phyloP scores from a whole-genome alignment of 2,888 invertebrate species.

The Crossocerus cetratus region DNA sequence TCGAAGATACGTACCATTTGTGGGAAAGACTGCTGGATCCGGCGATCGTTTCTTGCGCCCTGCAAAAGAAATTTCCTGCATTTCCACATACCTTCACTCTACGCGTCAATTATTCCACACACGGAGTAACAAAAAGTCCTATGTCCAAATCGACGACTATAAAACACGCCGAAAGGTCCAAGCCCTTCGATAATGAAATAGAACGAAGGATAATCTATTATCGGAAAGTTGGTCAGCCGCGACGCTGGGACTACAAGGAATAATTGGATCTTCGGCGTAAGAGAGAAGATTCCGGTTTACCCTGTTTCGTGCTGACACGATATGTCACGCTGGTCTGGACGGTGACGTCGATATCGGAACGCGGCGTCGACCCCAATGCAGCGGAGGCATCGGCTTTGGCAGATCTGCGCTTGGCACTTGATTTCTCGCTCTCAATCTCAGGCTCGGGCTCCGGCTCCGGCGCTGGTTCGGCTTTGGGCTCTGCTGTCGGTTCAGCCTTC shows the following conservation, averaged over 20 bases:
- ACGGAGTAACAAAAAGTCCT: no score
- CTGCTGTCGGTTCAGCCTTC: conserved; percentile 75
- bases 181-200: background rate
- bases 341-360: conserved; percentile 79
- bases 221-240: no score
- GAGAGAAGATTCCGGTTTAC: conserved; percentile 62
- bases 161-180: no score
- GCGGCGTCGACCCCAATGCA: conserved; percentile 57
- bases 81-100: background rate
- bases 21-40: conserved; percentile 25
- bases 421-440: conserved; percentile 71
- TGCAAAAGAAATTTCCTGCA: conserved; percentile 49
- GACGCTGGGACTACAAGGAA: conserved; percentile 18
- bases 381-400: conserved; percentile 63
- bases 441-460: conserved; percentile 71
- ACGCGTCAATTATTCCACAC: background rate
- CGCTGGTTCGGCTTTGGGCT: conserved; percentile 73
- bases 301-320: conserved; percentile 84
- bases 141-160: no score
- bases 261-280: conserved; percentile 24
- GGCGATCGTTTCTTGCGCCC: conserved; percentile 71
- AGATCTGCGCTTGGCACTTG: conserved; percentile 70
- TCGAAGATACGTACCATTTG: conserved; percentile 45
- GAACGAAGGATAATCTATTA: background rate
- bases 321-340: conserved; percentile 90